phyloP scores from a whole-genome alignment of 2,888 invertebrate genomes.

The Heliconius sara region DNA sequence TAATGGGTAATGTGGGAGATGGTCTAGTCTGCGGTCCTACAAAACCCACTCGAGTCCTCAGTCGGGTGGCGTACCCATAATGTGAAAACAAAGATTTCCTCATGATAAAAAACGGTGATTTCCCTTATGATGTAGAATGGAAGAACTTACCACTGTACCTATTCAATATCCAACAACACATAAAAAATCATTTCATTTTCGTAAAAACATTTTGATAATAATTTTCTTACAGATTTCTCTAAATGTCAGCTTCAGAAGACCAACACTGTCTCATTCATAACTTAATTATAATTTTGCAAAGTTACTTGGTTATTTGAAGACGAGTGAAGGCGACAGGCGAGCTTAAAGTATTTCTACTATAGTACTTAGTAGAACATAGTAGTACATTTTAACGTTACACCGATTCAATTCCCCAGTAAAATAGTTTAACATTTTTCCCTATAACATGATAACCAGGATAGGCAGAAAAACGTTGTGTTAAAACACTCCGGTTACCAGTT shows the following conservation, averaged over 20 bases:
- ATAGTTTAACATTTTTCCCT: no score
- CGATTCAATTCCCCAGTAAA: no score
- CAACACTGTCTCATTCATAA: conserved; percentile 11
- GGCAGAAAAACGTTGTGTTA: no score
- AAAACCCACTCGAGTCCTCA: no score
- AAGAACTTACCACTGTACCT: no score
- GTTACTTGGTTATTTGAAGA: conserved; percentile 8
- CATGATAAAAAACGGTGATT: no score
- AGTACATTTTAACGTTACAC: background rate
- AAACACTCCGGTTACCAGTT: background rate
- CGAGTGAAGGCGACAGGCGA: conserved; percentile 10
- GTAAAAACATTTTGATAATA: background rate
- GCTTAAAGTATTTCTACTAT: background rate
- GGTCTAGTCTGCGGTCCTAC: no score
- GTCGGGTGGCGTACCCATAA: no score
- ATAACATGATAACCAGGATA: no score
- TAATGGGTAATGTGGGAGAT: no score
- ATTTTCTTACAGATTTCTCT: conserved; percentile 4
- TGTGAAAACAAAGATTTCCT: no score
- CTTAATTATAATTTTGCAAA: conserved; percentile 22
- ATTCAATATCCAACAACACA: background rate
- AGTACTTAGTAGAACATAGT: background rate
- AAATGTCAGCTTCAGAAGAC: conserved; percentile 16
- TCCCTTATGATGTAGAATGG: no score
- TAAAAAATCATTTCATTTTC: background rate